Evolutionary conservation across 2,888 invertebrate species (phyloP).

Genomic region (Apomyelois bistriatella): DNA sequence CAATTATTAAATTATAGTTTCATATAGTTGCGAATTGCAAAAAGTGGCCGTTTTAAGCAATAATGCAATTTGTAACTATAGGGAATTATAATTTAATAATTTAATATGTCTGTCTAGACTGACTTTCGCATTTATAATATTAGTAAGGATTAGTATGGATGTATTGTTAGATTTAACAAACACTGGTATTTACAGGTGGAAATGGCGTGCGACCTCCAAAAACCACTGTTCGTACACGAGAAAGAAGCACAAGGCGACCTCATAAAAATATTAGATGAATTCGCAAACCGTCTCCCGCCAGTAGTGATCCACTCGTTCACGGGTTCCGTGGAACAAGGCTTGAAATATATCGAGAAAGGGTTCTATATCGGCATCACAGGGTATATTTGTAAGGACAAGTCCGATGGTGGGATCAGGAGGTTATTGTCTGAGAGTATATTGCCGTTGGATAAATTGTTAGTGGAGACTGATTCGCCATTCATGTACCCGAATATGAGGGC

Average conservation of each 20-base stretch:
- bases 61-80: too few species aligned
- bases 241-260: slow-evolving; percentile 94
- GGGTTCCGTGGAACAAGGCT: slow-evolving; percentile 91
- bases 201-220: slow-evolving; percentile 91
- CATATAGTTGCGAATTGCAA: too few species aligned
- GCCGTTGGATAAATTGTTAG: slow-evolving; percentile 90
- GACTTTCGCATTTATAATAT: too few species aligned
- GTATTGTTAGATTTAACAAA: too few species aligned
- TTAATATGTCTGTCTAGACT: too few species aligned
- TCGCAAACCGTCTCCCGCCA: slow-evolving; percentile 82
- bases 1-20: too few species aligned
- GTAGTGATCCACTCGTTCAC: slow-evolving; percentile 95
- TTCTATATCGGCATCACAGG: slow-evolving; percentile 89
- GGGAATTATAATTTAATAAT: too few species aligned
- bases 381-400: slow-evolving; percentile 94
- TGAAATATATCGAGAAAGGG: slow-evolving; percentile 88
- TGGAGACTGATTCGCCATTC: slow-evolving; percentile 97
- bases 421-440: slow-evolving; percentile 88
- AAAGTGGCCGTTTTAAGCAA: too few species aligned
- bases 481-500: slow-evolving; percentile 98
- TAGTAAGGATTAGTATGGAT: too few species aligned
- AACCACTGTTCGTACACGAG: slow-evolving; percentile 95
- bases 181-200: slow-evolving; percentile 82
- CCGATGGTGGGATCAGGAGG: slow-evolving; percentile 92
- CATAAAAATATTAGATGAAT: slow-evolving; percentile 82